A percentile compares a stretch with the other conserved stretches of the same genome.
These are phyloP conservation scores for Drosophila nigricruria DNA, from an alignment of 2,888 invertebrate species.

Conservation along the genomic window DNA sequence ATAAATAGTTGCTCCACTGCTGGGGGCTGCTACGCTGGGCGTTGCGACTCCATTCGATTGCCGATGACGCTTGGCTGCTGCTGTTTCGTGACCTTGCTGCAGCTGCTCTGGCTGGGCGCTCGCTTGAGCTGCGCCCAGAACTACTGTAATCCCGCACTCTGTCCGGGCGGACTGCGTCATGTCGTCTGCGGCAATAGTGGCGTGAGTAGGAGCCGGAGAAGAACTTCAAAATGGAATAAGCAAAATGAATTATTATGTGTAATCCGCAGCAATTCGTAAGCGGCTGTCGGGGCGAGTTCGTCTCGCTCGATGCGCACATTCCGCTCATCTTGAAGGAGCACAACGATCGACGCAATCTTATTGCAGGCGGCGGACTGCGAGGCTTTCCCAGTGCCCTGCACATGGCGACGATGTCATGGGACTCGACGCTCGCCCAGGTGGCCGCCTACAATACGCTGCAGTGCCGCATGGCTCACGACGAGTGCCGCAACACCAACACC, in stretches of 20 bases:
- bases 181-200: slow-evolving; percentile 64
- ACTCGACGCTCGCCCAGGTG: slow-evolving; percentile 58
- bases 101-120: background rate
- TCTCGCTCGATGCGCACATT: slow-evolving; percentile 44
- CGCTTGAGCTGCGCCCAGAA: slow-evolving; percentile 36
- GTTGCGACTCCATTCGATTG: slow-evolving; percentile 1
- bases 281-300: slow-evolving; percentile 61
- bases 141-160: slow-evolving; percentile 61
- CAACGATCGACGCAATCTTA: slow-evolving; percentile 65
- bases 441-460: slow-evolving; percentile 69
- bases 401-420: slow-evolving; percentile 75
- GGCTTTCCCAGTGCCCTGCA: slow-evolving; percentile 65
- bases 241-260: background rate
- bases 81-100: background rate
- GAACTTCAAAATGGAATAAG: background rate
- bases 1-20: slow-evolving; percentile 4
- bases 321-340: slow-evolving; percentile 61
- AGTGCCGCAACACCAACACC: slow-evolving; percentile 69
- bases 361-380: slow-evolving; percentile 66
- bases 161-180: slow-evolving; percentile 52
- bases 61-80: background rate
- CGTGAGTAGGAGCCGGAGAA: slow-evolving; percentile 53
- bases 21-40: background rate
- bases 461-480: slow-evolving; percentile 70
- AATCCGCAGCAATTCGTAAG: slow-evolving; percentile 53